Base-by-base conservation (phyloP, 2,888 invertebrate species). In the Drosophila testacea region DNA sequence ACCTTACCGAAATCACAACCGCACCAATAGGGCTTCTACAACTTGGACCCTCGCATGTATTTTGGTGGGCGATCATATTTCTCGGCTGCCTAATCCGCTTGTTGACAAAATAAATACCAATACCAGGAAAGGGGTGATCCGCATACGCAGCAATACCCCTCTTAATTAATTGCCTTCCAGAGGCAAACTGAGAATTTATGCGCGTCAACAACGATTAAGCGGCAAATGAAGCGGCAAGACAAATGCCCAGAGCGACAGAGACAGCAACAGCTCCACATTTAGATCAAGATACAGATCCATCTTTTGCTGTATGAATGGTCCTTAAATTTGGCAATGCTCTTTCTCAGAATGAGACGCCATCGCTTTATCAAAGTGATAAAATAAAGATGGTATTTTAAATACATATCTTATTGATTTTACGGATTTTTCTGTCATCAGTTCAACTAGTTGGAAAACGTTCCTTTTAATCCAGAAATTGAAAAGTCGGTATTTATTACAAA, bases 161-260 rank as follows among this genome's bases (percentile, higher is more conserved):
- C 47, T 54, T 71, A 75, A 81, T 83, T 83, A 81, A 81, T 81
- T 80, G 80, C 70, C 71, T 66, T 11, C 42, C 13, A 38, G 68
- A 67, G 22, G 44, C 51, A 56, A 68, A 54, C 69, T 28, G 52
- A 73, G 55, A 87, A 86, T 89, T 85, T 87, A 85, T 85, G 87
- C 63, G 66, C 78, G 83, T 88, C 90, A 90, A 83, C 89, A 87
- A 73, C 79, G 89, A 84, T 90, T 87, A 83, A 65, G 73, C 48
- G 65, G 69, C 68, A 73, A 88, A 86, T 68, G 72, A 86, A 57
- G 87, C 71, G 73, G 42, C 28, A 10, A 70, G 81, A 81, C 86
- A 84, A 83, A 88, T 86, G 88, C 56, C 60, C 59, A 44, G 32
- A 47, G 22, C 9, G 47, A 28, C 30, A 41, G 11, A 5, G 6